phyloP scores from a whole-genome alignment of 2,797 vertebrate species.

The Sylvilagus floridanus region DNA sequence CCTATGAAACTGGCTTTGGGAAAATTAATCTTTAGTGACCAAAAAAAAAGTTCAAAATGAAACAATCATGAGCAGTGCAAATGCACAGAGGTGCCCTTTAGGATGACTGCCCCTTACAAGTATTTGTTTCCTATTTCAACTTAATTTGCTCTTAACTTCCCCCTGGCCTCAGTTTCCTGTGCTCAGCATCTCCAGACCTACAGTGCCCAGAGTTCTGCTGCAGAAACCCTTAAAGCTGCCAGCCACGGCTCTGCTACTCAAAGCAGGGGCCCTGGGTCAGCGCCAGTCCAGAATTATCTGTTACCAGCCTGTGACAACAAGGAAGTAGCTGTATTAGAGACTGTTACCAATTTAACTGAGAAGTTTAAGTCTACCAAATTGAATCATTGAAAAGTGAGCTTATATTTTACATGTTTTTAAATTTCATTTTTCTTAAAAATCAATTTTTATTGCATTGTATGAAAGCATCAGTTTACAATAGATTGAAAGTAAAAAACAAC shows the following conservation, averaged over 20 bases:
- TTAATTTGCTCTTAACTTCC: slow-evolving; percentile 18
- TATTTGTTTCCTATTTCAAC: slow-evolving; percentile 49
- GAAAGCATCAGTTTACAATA: not conserved
- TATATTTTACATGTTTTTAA: not conserved
- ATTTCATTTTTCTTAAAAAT: slow-evolving; percentile 46
- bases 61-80: not conserved
- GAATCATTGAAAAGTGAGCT: not conserved
- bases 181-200: not conserved
- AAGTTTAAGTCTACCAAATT: not conserved
- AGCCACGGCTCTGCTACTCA: not conserved
- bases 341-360: slow-evolving; percentile 10
- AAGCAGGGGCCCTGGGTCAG: not conserved
- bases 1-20: not conserved
- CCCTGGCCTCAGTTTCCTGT: not conserved
- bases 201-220: not conserved
- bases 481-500: not conserved
- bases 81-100: slow-evolving; percentile 28
- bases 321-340: not conserved
- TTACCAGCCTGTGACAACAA: not conserved
- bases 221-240: slow-evolving; percentile 30
- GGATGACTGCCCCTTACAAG: not conserved
- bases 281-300: not conserved
- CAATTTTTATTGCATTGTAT: slow-evolving; percentile 19
- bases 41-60: not conserved
- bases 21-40: slow-evolving; percentile 10